Conservation (phyloP, 2,113 vertebrate genomes). For the Tragelaphus buxtoni region DNA sequence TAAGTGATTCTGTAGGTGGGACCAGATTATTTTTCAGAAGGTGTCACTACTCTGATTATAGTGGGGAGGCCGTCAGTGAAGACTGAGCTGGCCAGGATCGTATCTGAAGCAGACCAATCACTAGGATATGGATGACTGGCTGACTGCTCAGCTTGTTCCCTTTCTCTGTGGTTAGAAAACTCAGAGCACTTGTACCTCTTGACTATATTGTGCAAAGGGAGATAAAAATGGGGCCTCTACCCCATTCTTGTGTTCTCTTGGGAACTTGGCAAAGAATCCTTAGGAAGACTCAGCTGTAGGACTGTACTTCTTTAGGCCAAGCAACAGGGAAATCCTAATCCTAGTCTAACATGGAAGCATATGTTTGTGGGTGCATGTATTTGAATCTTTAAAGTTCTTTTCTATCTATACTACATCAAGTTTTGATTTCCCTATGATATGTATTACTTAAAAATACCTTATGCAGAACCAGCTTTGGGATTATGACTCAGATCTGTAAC, state of each 20-base stretch:
- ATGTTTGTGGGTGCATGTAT: not conserved
- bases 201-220: not conserved
- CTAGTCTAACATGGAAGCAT: not conserved
- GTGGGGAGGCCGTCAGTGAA: not conserved
- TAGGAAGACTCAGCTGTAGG: not conserved
- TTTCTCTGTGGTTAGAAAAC: not conserved
- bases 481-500: slow-evolving; percentile 46
- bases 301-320: not conserved
- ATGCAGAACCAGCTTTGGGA: slow-evolving; percentile 7
- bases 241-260: not conserved
- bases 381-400: slow-evolving; percentile 1
- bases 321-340: not conserved
- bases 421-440: slow-evolving; percentile 6
- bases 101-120: not conserved
- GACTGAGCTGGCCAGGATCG: not conserved
- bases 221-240: not conserved
- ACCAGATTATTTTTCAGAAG: not conserved
- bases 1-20: not conserved
- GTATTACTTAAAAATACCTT: slow-evolving; percentile 1
- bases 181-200: not conserved
- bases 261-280: not conserved
- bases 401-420: not conserved
- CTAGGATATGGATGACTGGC: not conserved
- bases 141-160: not conserved
- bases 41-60: not conserved